Evolutionary conservation across 2,888 invertebrate genomes (phyloP).

Genomic region (Cheilosia variabilis): DNA sequence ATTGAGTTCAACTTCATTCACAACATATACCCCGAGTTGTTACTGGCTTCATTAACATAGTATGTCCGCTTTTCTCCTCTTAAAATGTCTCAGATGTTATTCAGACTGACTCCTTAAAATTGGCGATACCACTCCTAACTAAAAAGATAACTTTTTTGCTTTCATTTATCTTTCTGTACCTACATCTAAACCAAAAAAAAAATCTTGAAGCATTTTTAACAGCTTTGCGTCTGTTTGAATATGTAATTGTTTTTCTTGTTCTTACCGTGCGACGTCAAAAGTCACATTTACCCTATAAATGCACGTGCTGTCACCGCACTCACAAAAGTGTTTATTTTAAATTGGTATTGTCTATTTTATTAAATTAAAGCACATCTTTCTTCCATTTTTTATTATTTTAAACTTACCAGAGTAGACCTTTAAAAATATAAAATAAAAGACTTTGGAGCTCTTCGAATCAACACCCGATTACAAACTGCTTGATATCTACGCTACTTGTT

Average conservation of each 20-base stretch:
- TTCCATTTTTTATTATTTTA: not conserved
- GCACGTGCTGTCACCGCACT: conserved; percentile 31
- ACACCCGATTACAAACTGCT: conserved; percentile 13
- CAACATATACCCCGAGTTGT: too few relatives aligned
- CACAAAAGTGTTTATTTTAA: not conserved
- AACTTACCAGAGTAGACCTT: not conserved
- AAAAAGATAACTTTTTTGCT: too few relatives aligned
- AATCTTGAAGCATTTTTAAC: too few relatives aligned
- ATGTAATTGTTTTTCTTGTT: not conserved
- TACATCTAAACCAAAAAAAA: too few relatives aligned
- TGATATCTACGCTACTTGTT: conserved; percentile 38
- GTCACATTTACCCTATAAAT: conserved; percentile 2
- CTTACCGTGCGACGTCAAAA: not conserved
- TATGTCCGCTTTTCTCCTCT: too few relatives aligned
- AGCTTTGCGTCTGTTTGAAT: too few relatives aligned
- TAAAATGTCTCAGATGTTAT: too few relatives aligned
- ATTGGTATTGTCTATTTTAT: not conserved
- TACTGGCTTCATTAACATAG: too few relatives aligned
- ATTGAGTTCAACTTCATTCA: too few relatives aligned
- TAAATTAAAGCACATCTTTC: not conserved
- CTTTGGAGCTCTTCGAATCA: conserved; percentile 7
- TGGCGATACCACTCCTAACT: too few relatives aligned
- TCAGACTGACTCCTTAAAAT: too few relatives aligned
- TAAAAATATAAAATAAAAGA: conserved; percentile 26
- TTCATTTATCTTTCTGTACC: too few relatives aligned